Percentiles rank a stretch among this genome's conserved stretches.
Conservation (phyloP, 2,113 vertebrate genomes). For the Corythornis vintsioides region DNA sequence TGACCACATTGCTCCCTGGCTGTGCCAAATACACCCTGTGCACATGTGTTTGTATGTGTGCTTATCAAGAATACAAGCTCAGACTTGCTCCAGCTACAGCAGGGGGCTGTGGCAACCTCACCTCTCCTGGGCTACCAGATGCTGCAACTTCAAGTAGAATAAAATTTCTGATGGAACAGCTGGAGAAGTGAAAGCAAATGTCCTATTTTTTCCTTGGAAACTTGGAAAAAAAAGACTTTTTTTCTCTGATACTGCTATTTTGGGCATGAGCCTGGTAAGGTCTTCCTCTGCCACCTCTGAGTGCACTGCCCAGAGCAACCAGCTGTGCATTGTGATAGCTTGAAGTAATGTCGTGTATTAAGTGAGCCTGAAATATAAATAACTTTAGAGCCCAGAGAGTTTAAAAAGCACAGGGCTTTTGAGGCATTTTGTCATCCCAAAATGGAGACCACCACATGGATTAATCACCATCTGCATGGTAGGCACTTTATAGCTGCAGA, state of each 20-base stretch:
- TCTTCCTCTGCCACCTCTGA: neutral
- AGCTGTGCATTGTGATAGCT: neutral
- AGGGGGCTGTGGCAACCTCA: neutral
- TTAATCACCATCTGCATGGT: neutral
- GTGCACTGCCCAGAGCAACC: neutral
- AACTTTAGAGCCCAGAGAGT: neutral
- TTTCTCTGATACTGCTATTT: neutral
- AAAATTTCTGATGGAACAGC: neutral
- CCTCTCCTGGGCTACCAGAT: neutral
- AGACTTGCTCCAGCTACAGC: neutral
- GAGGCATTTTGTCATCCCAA: neutral
- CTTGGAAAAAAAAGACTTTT: neutral
- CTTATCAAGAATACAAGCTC: accelerated
- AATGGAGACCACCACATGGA: neutral
- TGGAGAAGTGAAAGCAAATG: neutral
- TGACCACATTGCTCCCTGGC: neutral
- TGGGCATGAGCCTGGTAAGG: neutral
- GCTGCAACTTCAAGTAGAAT: neutral
- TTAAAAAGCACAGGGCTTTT: neutral
- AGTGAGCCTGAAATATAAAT: neutral
- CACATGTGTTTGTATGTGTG: neutral
- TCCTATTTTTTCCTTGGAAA: neutral
- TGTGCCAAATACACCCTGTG: neutral
- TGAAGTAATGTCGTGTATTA: neutral
- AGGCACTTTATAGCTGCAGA: neutral